These are phyloP conservation scores for Eutolmus rufibarbis DNA, from an alignment of 2,888 invertebrate genomes.

Conservation along the genomic window DNA sequence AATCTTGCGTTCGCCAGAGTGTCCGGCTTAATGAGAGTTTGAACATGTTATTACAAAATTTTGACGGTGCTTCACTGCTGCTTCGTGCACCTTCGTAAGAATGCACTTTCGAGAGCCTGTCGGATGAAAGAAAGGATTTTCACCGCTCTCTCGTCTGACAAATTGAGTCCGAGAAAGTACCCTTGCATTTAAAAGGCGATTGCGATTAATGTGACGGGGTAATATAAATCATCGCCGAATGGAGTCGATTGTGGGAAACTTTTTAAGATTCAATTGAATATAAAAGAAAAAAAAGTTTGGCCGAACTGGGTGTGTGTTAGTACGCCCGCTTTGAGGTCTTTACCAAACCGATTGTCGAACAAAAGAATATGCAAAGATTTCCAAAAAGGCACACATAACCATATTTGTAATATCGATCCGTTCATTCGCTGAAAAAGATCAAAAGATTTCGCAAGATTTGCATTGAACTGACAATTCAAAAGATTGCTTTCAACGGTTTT, in stretches of 20 bases:
- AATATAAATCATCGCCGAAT: background rate
- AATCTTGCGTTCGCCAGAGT: background rate
- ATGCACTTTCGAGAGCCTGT: background rate
- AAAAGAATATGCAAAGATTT: background rate
- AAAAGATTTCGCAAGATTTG: background rate
- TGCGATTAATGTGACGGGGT: background rate
- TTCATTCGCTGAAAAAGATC: background rate
- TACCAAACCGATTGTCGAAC: background rate
- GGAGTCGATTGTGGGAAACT: background rate
- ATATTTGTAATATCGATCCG: background rate
- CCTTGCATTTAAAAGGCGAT: background rate
- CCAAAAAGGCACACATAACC: background rate
- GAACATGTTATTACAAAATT: background rate
- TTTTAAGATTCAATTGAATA: background rate
- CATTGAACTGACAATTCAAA: background rate
- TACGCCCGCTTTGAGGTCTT: background rate
- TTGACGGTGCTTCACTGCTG: background rate
- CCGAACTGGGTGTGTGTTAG: background rate
- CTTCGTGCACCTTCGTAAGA: background rate
- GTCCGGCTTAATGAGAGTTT: background rate
- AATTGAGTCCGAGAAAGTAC: background rate
- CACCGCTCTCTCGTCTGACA: background rate
- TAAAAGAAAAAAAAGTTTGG: background rate
- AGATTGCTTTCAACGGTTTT: background rate
- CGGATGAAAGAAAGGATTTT: background rate